Base-by-base conservation (phyloP, 1,140 invertebrate genomes). In the Phymastichus coffea region DNA sequence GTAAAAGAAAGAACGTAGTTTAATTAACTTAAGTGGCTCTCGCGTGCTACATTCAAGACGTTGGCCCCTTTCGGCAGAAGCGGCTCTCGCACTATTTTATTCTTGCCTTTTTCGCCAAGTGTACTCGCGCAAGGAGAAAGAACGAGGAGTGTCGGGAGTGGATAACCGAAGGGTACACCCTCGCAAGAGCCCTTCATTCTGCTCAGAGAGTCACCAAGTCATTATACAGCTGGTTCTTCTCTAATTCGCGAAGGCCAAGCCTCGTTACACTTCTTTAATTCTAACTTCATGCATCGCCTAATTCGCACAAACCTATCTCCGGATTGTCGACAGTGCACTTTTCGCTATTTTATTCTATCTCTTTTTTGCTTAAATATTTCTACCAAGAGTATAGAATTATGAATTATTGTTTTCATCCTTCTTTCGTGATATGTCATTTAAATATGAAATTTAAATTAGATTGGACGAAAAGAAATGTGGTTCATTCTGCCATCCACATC, bases 11-110 rank as follows among this genome's bases (percentile, higher is more conserved):
- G n/a, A 55, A 55, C 19, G 46, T 17, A 28, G 40, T 41, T 46
- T 46, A 55, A 55, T 55, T 55, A 55, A 44, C 28, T 17, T 19
- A 54, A 54, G 51, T 43, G 51, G n/a, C 25, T 26, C 23, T 26
- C n/a, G 22, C 22, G n/a, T 26, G 12, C n/a, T 15, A 9, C 46
- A 23, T 23, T n/a, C 26, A 17, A 48, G 26, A 33, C 28, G 35
- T 52, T 52, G 12, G 7, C 3, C 8, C 14, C 43, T n/a, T 6
- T n/a, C 48, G 9, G 8, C n/a, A 25, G 4, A 20, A 14, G 0
- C 43, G 14, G 17, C 9, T 23, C 12, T 15, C 7, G 10, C 23
- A 2, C 15, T 26, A n/a, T 35, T 12, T n/a, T n/a, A n/a, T n/a
- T 25, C 19, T 55, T 46, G 17, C 15, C 3, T 20, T 12, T 43